phyloP scores from a whole-genome alignment of 2,797 vertebrate genomes.

The Myoxocephalus aenaeus region DNA sequence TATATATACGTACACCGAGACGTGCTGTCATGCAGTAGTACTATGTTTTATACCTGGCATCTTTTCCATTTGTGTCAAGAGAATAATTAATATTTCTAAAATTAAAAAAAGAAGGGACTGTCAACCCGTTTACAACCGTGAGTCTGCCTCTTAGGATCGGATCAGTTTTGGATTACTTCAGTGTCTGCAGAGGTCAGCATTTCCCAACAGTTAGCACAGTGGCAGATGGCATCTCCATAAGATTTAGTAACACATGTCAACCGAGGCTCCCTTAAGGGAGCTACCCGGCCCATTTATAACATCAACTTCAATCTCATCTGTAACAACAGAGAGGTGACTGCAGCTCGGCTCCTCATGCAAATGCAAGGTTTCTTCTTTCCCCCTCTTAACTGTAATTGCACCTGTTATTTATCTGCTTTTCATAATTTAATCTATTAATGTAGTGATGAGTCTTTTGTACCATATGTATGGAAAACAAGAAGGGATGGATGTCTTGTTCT shows the following conservation, averaged over 20 bases:
- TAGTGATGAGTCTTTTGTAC: slow-evolving; percentile 11
- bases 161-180: slow-evolving; percentile 81
- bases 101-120: background rate
- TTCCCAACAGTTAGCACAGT: slow-evolving; percentile 79
- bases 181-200: slow-evolving; percentile 81
- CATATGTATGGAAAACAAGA: slow-evolving; percentile 11
- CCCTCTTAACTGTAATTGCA: slow-evolving; percentile 10
- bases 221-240: slow-evolving; percentile 86
- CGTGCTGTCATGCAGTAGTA: background rate
- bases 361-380: slow-evolving; percentile 42
- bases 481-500: slow-evolving; percentile 1
- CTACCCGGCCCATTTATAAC: slow-evolving; percentile 82
- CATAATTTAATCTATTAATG: slow-evolving; percentile 14
- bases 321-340: slow-evolving; percentile 73
- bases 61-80: slow-evolving; percentile 1
- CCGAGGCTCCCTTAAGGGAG: slow-evolving; percentile 82
- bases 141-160: slow-evolving; percentile 53
- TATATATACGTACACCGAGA: background rate
- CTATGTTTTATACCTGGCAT: background rate
- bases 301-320: slow-evolving; percentile 79
- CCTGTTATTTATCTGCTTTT: slow-evolving; percentile 42
- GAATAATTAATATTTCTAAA: slow-evolving; percentile 12
- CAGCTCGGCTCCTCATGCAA: slow-evolving; percentile 65
- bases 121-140: slow-evolving; percentile 25
- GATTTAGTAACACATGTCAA: slow-evolving; percentile 88